phyloP scores from a whole-genome alignment of 35 echinoderm and acorn worm species.

The Diadema setosum region DNA sequence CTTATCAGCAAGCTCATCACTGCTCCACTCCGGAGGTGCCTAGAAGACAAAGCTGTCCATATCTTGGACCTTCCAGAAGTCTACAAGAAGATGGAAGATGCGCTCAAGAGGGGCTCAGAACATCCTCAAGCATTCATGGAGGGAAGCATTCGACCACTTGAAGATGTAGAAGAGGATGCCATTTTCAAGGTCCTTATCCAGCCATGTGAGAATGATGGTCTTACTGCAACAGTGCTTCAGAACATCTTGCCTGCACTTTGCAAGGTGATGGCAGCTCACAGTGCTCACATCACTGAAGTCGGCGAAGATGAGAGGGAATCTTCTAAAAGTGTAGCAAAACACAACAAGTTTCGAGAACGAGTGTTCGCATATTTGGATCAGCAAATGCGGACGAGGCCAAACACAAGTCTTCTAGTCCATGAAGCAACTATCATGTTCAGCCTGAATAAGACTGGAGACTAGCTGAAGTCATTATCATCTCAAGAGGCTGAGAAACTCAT shows the following conservation, averaged over 20 bases:
- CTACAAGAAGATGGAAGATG: conserved; percentile 21
- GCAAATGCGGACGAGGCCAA: conserved; percentile 8
- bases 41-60: conserved; percentile 6
- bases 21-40: neutral
- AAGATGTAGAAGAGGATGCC: conserved; percentile 33
- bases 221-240: neutral
- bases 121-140: conserved; percentile 27
- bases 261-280: neutral
- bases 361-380: neutral
- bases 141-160: neutral
- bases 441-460: neutral
- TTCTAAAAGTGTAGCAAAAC: neutral
- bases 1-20: conserved; percentile 34
- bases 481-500: neutral
- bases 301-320: neutral
- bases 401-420: neutral
- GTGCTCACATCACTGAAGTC: neutral
- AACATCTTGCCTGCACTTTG: conserved; percentile 12
- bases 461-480: neutral
- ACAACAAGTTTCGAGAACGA: neutral
- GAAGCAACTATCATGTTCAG: conserved; percentile 5
- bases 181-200: conserved; percentile 1
- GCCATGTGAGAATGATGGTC: conserved; percentile 17
- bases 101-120: neutral
- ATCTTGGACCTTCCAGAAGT: conserved; percentile 5